Evolutionary conservation across 2,113 vertebrate genomes (phyloP).

Genomic region (Varanus komodoensis): DNA sequence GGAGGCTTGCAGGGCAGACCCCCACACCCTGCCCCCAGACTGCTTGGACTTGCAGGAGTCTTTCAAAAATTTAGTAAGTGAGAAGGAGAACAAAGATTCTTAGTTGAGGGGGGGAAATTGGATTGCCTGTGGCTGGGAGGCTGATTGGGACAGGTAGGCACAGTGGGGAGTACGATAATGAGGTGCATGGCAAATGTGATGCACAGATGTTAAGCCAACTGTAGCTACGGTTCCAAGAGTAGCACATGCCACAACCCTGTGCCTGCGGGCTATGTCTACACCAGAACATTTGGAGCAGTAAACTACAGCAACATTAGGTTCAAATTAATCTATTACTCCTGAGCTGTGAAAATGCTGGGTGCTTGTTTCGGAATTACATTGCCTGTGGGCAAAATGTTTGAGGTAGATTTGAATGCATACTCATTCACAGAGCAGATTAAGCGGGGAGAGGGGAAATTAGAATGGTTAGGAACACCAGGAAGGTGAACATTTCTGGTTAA

Average conservation of each 20-base stretch:
- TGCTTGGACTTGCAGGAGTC: slow-evolving; percentile 83
- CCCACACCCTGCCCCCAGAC: slow-evolving; percentile 77
- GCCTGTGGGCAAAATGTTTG: slow-evolving; percentile 86
- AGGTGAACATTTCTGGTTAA: slow-evolving; percentile 87
- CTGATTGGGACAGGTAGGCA: slow-evolving; percentile 86
- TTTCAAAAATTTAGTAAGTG: slow-evolving; percentile 88
- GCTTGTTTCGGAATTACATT: slow-evolving; percentile 89
- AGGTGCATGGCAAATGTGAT: slow-evolving; percentile 89
- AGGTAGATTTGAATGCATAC: slow-evolving; percentile 90
- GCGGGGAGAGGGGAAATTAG: slow-evolving; percentile 89
- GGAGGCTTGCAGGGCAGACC: slow-evolving; percentile 78
- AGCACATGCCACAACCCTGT: slow-evolving; percentile 80
- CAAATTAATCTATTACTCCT: slow-evolving; percentile 90
- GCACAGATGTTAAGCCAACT: slow-evolving; percentile 92
- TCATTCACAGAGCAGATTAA: slow-evolving; percentile 87
- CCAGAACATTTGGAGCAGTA: slow-evolving; percentile 89
- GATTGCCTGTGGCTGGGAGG: slow-evolving; percentile 87
- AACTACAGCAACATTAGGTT: slow-evolving; percentile 88
- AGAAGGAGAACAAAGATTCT: slow-evolving; percentile 91
- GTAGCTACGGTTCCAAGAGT: slow-evolving; percentile 84
- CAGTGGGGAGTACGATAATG: slow-evolving; percentile 85
- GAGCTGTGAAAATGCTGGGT: slow-evolving; percentile 88
- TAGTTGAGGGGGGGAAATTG: slow-evolving; percentile 79
- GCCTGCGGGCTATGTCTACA: slow-evolving; percentile 87
- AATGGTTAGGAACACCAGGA: slow-evolving; percentile 81